These are phyloP conservation scores for Agriopis aurantiaria DNA, from an alignment of 2,888 invertebrate species.

Conservation along the genomic window DNA sequence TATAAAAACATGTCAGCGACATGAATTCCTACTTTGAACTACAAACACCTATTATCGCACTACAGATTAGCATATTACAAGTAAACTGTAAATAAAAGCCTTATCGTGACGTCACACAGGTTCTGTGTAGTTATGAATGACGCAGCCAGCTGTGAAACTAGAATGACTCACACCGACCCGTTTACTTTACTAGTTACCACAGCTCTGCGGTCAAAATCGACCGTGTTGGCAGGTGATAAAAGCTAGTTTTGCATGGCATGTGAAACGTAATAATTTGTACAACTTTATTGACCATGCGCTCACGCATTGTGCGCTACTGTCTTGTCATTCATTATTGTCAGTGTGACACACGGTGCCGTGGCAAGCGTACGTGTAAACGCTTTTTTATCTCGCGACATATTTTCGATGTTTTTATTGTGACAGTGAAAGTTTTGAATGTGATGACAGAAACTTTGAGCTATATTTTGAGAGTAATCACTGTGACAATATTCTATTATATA, in stretches of 20 bases:
- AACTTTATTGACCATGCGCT: conserved; percentile 72
- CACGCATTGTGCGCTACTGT: conserved; percentile 75
- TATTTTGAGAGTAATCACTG: conserved; percentile 66
- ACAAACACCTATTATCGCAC: conserved; percentile 42
- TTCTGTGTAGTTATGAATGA: conserved; percentile 70
- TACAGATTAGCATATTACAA: conserved; percentile 37
- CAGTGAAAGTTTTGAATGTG: conserved; percentile 58
- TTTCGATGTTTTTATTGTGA: conserved; percentile 34
- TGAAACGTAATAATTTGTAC: conserved; percentile 47
- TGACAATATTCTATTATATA: conserved; percentile 74
- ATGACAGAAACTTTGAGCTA: conserved; percentile 76
- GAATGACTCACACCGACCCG: conserved; percentile 74
- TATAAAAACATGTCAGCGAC: conserved; percentile 6
- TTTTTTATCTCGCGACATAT: conserved; percentile 51
- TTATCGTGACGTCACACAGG: conserved; percentile 55
- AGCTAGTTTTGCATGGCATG: conserved; percentile 38
- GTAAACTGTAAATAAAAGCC: conserved; percentile 51
- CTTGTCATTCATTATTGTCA: conserved; percentile 61
- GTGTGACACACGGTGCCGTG: conserved; percentile 62
- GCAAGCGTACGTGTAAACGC: conserved; percentile 49
- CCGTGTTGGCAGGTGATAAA: conserved; percentile 13
- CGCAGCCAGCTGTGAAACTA: conserved; percentile 71
- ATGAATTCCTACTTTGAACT: conserved; percentile 37
- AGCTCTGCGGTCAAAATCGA: conserved; percentile 22
- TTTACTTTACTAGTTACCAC: conserved; percentile 53